phyloP scores from a whole-genome alignment of 2,888 invertebrate genomes.

The Eristalinus sepulchralis region DNA sequence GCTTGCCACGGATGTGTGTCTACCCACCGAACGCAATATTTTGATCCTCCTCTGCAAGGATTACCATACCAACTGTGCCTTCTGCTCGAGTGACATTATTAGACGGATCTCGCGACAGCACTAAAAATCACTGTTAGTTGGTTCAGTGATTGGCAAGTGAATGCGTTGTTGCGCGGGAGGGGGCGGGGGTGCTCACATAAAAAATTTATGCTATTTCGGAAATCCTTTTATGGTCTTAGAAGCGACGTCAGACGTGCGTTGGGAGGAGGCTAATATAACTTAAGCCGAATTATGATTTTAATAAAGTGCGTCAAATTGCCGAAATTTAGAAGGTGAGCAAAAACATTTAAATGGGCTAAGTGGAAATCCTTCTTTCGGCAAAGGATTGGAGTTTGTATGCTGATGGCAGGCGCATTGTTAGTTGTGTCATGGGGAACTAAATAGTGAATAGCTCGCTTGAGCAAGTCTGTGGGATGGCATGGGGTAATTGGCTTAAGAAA shows the following conservation, averaged over 20 bases:
- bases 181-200: constrained; percentile 29
- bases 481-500: background rate
- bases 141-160: constrained; percentile 47
- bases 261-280: constrained; percentile 28
- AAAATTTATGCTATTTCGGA: constrained; percentile 56
- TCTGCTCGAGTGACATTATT: constrained; percentile 52
- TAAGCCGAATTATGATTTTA: constrained; percentile 70
- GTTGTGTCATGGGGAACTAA: constrained; percentile 25
- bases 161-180: too few relatives aligned
- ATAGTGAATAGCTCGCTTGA: background rate
- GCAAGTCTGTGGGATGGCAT: background rate
- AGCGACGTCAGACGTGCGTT: constrained; percentile 13
- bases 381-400: background rate
- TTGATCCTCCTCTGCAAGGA: constrained; percentile 51
- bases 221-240: constrained; percentile 70
- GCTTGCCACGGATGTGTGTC: background rate
- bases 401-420: background rate
- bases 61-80: constrained; percentile 39
- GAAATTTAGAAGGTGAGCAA: background rate
- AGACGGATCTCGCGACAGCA: constrained; percentile 39
- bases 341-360: background rate
- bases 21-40: constrained; percentile 49
- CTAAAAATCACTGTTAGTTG: constrained; percentile 61
- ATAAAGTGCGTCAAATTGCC: constrained; percentile 61
- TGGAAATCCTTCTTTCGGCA: background rate